Conservation (phyloP, 1,140 invertebrate species). For the Pogonomyrmex barbatus region DNA sequence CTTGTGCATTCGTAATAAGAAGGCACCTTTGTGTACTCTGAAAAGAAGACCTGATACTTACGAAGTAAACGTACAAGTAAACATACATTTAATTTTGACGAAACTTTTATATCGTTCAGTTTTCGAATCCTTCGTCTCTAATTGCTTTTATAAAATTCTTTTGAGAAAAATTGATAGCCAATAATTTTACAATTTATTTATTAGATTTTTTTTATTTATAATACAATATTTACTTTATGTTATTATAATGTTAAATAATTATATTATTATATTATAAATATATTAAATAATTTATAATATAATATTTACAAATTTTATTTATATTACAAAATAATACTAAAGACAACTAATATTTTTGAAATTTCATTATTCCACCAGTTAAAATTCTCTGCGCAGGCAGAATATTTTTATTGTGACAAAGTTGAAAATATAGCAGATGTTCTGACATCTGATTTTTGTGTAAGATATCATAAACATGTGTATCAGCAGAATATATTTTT, state of each 20-base stretch:
- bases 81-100: not conserved
- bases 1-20: slow-evolving; percentile 18
- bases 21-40: not conserved
- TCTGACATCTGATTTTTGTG: not conserved
- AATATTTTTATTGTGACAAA: slow-evolving; percentile 22
- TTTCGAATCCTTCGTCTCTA: not conserved
- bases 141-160: not conserved
- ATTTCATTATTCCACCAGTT: not conserved
- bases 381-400: not conserved
- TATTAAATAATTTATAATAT: no score
- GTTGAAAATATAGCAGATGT: not conserved
- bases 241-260: no score
- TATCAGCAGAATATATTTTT: not conserved
- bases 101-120: not conserved
- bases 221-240: no score
- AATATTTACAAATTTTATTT: no score
- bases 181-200: not conserved
- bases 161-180: not conserved
- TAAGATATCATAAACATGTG: not conserved
- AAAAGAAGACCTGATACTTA: slow-evolving; percentile 7
- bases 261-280: no score
- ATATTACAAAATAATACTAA: not conserved
- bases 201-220: not conserved
- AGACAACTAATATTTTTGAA: not conserved
- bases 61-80: not conserved